Base-by-base conservation (phyloP, 2,113 vertebrate species). In the Mus spicilegus region DNA sequence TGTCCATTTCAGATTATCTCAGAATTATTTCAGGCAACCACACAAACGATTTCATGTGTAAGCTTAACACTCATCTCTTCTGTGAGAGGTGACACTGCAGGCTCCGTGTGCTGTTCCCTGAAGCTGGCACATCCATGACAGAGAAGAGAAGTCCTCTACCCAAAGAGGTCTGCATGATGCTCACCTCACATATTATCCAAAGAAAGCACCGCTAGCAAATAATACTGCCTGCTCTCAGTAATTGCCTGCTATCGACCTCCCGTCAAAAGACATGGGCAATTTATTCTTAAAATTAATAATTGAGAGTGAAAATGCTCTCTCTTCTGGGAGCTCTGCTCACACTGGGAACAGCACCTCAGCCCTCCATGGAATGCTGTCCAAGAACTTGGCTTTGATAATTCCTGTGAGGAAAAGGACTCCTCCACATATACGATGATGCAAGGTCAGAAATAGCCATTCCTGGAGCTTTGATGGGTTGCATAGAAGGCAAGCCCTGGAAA, bases 251-350 rank as follows among this genome's bases (percentile, higher is more conserved):
- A 6, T 33, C 13, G 51, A 93, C 49, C 54, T 91, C 65, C 84
- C 81, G 39, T 73, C 73, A n/a, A 89, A 91, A 91, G 36, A 28
- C 70, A 73, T 28, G 78, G 80, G 63, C 80, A 90, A 42, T 70
- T 78, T 92, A 88, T 86, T 93, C 49, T 76, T 85, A 80, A 95
- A 90, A 84, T 96, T 33, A 94, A 89, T 77, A 78, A 91, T 54
- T 22, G 70, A 26, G 65, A 76, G 14, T 89, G 3, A 82, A 91
- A 93, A 95, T 87, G 12, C 46, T 93, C 24, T 30, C n/a, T 77
- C 28, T 73, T 82, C 91, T 10, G 67, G 85, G 81, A 89, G 1
- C 73, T 77, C 14, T 70, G 46, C 69, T 93, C 19, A 7, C 56
- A 17, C 20, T 69, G 28, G 67, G 39, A 87, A 36, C 2, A 91